Evolutionary conservation across 2,113 vertebrate genomes (phyloP).

Genomic region (Prochilodus magdalenae): DNA sequence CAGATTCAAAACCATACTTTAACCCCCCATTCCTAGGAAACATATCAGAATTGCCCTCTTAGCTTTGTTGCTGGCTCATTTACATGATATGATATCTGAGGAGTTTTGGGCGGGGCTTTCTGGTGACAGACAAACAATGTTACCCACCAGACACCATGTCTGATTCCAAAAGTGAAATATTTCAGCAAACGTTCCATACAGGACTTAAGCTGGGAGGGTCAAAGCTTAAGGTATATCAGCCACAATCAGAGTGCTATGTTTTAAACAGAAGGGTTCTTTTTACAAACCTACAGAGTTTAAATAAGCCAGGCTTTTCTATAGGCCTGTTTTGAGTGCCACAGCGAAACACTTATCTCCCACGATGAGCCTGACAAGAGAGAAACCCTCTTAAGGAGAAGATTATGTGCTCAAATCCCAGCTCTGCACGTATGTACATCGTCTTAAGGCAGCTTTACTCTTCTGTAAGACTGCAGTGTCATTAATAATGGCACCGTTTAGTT

Average conservation of each 20-base stretch:
- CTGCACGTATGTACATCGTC: constrained; percentile 69
- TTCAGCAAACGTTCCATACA: too few relatives aligned
- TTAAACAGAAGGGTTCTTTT: constrained; percentile 21
- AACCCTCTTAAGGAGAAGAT: constrained; percentile 69
- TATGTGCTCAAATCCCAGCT: constrained; percentile 73
- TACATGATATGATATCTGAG: background rate
- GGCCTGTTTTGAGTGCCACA: background rate
- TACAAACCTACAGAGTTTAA: constrained; percentile 38
- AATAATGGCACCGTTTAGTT: constrained; percentile 52
- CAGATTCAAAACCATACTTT: background rate
- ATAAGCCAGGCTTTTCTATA: constrained; percentile 47
- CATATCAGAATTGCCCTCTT: background rate
- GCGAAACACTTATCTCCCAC: constrained; percentile 45
- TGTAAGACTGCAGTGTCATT: constrained; percentile 67
- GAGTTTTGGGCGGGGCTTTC: background rate
- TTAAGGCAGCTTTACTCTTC: constrained; percentile 68
- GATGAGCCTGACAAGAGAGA: constrained; percentile 66
- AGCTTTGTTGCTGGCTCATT: background rate
- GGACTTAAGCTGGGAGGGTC: too few relatives aligned
- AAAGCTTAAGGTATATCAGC: background rate
- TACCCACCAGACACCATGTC: background rate
- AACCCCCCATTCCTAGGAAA: background rate
- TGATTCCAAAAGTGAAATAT: too few relatives aligned
- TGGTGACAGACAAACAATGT: background rate
- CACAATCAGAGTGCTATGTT: background rate